Conservation (phyloP, 2,888 invertebrate species). For the Eristalinus sepulchralis region DNA sequence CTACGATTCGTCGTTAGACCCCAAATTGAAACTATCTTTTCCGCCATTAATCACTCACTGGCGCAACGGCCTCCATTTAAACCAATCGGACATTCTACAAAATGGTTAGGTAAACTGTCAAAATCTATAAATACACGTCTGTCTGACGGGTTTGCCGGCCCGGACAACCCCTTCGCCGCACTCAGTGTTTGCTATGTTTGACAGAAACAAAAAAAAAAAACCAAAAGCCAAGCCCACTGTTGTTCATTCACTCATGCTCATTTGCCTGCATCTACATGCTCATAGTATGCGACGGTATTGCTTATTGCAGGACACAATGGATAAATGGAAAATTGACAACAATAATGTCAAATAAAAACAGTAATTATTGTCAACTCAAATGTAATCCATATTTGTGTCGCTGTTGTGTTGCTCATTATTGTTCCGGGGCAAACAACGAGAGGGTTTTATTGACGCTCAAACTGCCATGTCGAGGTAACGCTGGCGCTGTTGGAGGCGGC, state of each 20-base stretch:
- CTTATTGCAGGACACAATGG: conserved; percentile 52
- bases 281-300: conserved; percentile 15
- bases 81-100: conserved; percentile 70
- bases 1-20: conserved; percentile 42
- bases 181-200: conserved; percentile 3
- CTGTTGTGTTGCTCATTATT: conserved; percentile 64
- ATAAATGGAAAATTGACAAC: conserved; percentile 69
- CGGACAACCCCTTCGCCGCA: conserved; percentile 6
- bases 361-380: conserved; percentile 72
- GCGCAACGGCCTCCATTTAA: conserved; percentile 58
- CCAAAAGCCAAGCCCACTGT: conserved; percentile 59
- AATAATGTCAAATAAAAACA: conserved; percentile 72
- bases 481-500: conserved; percentile 1
- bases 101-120: conserved; percentile 71
- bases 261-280: conserved; percentile 9
- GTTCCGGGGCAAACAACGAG: conserved; percentile 61
- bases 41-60: conserved; percentile 69
- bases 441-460: conserved; percentile 59
- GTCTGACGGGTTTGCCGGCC: conserved; percentile 29
- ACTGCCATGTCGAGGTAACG: conserved; percentile 36
- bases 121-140: conserved; percentile 66
- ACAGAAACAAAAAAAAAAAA: conserved; percentile 38
- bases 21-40: conserved; percentile 60
- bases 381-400: conserved; percentile 68
- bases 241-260: conserved; percentile 25